Percentiles rank a stretch among this genome's conserved stretches.
phyloP scores from a whole-genome alignment of 2,113 vertebrate genomes.

The Lamprotornis superbus region DNA sequence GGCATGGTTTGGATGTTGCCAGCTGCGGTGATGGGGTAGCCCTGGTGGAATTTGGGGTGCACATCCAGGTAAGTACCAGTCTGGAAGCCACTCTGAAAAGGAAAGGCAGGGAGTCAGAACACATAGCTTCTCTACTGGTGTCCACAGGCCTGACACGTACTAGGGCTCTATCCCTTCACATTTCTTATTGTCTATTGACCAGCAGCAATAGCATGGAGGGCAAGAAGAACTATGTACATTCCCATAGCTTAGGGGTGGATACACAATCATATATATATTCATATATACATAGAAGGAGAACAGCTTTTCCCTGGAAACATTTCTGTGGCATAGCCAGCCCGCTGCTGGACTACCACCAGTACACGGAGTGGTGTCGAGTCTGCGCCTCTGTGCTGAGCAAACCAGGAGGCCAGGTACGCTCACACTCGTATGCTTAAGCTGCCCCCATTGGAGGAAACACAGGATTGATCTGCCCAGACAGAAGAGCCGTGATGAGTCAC shows the following conservation, averaged over 20 bases:
- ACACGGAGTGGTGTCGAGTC: neutral
- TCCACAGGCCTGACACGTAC: fast-evolving
- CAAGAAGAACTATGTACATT: neutral
- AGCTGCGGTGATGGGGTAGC: neutral
- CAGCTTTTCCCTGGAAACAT: neutral
- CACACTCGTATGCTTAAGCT: fast-evolving
- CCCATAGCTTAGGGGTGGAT: neutral
- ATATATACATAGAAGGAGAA: neutral
- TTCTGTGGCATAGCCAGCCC: neutral
- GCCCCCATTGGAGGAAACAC: neutral
- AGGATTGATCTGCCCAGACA: neutral
- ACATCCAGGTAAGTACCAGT: neutral
- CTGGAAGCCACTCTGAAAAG: constrained; percentile 50
- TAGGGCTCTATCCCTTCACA: neutral
- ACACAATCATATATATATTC: neutral
- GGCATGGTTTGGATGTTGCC: neutral
- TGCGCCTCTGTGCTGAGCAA: neutral
- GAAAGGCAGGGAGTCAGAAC: constrained; percentile 2
- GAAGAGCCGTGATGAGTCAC: neutral
- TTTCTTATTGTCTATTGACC: neutral
- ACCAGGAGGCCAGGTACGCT: fast-evolving
- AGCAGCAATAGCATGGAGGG: neutral
- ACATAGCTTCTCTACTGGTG: neutral
- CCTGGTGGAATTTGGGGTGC: constrained; percentile 49
- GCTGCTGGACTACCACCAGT: neutral